phyloP scores from a whole-genome alignment of 2,797 vertebrate genomes.

The Tamandua tetradactyla region DNA sequence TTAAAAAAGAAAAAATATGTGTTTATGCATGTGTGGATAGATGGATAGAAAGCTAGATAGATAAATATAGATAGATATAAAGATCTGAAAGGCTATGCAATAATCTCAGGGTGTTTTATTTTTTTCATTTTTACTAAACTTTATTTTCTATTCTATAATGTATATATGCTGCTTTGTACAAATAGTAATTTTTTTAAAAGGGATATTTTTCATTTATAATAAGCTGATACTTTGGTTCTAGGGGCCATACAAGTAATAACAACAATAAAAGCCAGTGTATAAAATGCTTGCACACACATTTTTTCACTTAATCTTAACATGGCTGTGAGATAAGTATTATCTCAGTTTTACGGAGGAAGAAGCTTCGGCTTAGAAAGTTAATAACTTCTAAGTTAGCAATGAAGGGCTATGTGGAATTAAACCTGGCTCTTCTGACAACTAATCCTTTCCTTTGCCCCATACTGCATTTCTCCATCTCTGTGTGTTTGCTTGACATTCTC shows the following conservation, averaged over 20 bases:
- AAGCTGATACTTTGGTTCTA: background rate
- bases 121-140: background rate
- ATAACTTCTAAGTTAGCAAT: background rate
- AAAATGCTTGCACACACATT: background rate
- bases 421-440: background rate
- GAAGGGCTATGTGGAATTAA: background rate
- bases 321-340: background rate
- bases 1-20: background rate
- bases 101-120: background rate
- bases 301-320: background rate
- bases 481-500: background rate
- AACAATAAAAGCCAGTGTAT: background rate
- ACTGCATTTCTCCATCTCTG: background rate
- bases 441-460: background rate
- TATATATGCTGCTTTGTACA: background rate
- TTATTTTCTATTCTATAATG: background rate
- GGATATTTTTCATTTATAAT: background rate
- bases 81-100: background rate
- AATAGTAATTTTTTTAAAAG: background rate
- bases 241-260: background rate
- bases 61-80: background rate
- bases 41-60: too few relatives aligned
- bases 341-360: background rate
- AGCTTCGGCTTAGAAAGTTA: constrained; percentile 31
- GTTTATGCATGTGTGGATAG: background rate